Evolutionary conservation across 2,797 vertebrate species (phyloP).

Genomic region (Cyprinodon diabolis): DNA sequence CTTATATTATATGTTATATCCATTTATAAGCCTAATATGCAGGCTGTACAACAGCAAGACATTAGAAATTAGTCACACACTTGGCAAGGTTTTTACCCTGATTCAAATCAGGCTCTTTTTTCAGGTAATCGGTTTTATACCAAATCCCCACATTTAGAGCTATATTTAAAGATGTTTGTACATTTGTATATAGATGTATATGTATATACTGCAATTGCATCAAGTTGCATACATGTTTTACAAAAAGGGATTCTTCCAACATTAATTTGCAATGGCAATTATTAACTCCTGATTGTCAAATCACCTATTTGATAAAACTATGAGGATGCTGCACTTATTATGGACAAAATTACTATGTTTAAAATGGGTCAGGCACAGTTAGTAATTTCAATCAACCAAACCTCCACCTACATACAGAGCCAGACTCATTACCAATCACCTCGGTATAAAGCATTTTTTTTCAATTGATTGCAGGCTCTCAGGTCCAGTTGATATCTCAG

Average conservation of each 20-base stretch:
- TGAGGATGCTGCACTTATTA: slow-evolving; percentile 48
- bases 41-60: no score
- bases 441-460: slow-evolving; percentile 72
- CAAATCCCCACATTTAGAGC: background rate
- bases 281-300: slow-evolving; percentile 12
- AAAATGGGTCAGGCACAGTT: slow-evolving; percentile 54
- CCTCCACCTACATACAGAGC: slow-evolving; percentile 56
- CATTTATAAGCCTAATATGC: no score
- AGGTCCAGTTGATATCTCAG: slow-evolving; percentile 75
- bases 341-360: slow-evolving; percentile 63
- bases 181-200: background rate
- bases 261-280: background rate
- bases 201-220: background rate
- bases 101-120: no score
- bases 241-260: background rate
- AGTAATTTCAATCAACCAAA: slow-evolving; percentile 78
- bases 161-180: background rate
- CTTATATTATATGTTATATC: no score
- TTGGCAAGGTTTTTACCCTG: no score
- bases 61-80: no score
- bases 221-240: background rate
- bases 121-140: no score
- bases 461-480: slow-evolving; percentile 75
- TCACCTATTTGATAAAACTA: slow-evolving; percentile 22
- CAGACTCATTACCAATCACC: slow-evolving; percentile 73